Base-by-base conservation (phyloP, 2,888 invertebrate species). In the Epsilonema sp. region DNA sequence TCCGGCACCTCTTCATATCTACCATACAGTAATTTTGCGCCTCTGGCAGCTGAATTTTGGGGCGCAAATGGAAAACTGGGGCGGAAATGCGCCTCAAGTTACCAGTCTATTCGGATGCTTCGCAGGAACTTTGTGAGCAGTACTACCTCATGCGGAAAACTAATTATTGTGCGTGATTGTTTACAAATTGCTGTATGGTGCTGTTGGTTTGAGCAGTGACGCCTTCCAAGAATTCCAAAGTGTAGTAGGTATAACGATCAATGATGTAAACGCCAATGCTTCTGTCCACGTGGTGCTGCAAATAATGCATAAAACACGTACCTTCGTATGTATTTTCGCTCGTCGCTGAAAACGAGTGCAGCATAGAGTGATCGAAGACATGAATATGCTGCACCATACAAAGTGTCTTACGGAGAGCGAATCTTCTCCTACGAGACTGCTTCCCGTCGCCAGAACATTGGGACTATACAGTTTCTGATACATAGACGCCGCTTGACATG, bases 261-360 rank as follows among this genome's bases (percentile, higher is more conserved):
- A 99, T 97, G 56, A 99, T 90, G 66, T 94, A 97, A 0, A 99
- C 97, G 19, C 97, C 97, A 58, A 99, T 90, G 0, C 89, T 84
- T 21, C 87, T 82, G 70, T 99, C 97, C 19, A 94, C 85, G 67
- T 97, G 97, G 70, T 99, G 94, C 83, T 90, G 69, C n/a, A n/a
- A n/a, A n/a, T n/a, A n/a, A n/a, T n/a, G n/a, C n/a, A n/a, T n/a
- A n/a, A n/a, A n/a, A 44, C 76, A 76, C 53, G 53, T 54, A 54
- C 59, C 56, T 48, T n/a, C n/a, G n/a, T n/a, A n/a, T n/a, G n/a
- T n/a, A n/a, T n/a, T n/a, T n/a, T n/a, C n/a, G n/a, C n/a, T n/a
- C n/a, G n/a, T n/a, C n/a, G n/a, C n/a, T n/a, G n/a, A n/a, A n/a
- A n/a, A n/a, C n/a, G n/a, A n/a, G n/a, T n/a, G n/a, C n/a, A n/a